Evolutionary conservation across 2,797 vertebrate species (phyloP).

Genomic region (Parotocinclus haroldoi): DNA sequence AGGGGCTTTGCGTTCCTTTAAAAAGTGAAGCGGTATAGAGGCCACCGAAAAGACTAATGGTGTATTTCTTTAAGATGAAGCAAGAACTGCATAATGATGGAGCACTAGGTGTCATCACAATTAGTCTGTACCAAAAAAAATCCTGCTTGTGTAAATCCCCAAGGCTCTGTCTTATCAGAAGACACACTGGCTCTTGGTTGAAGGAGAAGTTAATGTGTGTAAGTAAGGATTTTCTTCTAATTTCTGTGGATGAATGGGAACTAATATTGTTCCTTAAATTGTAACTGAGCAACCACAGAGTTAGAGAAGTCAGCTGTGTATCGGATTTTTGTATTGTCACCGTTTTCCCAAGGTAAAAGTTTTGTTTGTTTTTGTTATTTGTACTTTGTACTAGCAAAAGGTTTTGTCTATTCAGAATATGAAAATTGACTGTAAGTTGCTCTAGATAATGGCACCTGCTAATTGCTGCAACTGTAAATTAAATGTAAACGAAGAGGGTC

Average conservation of each 20-base stretch:
- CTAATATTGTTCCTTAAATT: too few species aligned
- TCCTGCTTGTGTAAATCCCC: constrained; percentile 18
- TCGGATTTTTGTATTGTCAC: too few species aligned
- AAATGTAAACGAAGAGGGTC: too few species aligned
- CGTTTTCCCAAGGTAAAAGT: too few species aligned
- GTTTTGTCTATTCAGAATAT: too few species aligned
- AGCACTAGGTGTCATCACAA: constrained; percentile 63
- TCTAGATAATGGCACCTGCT: too few species aligned
- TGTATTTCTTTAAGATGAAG: constrained; percentile 56
- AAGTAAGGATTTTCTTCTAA: not conserved
- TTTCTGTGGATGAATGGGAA: not conserved
- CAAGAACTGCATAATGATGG: constrained; percentile 64
- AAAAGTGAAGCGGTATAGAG: constrained; percentile 56
- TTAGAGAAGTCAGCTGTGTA: too few species aligned
- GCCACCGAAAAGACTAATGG: constrained; percentile 68
- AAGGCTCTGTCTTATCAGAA: constrained; percentile 16
- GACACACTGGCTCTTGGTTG: constrained; percentile 30
- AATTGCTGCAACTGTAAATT: too few species aligned
- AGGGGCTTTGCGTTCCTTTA: constrained; percentile 42
- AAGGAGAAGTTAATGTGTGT: constrained; percentile 17
- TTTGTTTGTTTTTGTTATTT: too few species aligned
- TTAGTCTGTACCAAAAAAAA: constrained; percentile 63
- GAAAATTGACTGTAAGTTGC: too few species aligned
- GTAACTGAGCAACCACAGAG: too few species aligned
- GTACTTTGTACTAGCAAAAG: too few species aligned